phyloP scores from a whole-genome alignment of 1,140 invertebrate species.

The Drosophila pandora region DNA sequence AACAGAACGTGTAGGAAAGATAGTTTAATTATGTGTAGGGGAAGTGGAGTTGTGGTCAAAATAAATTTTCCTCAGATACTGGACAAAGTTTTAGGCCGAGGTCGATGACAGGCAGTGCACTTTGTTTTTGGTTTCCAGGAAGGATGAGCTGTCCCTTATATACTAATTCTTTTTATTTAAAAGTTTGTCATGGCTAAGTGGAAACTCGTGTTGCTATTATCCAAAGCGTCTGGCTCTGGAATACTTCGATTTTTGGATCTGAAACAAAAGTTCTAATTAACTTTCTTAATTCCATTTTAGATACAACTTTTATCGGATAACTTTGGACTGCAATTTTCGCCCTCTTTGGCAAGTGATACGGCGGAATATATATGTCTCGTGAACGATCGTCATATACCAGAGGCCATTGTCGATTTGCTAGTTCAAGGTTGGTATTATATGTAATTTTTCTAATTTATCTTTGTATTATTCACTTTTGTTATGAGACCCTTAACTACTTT shows the following conservation, averaged over 20 bases:
- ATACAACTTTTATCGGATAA: constrained; percentile 86
- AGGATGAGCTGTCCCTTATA: not conserved
- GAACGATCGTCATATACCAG: constrained; percentile 87
- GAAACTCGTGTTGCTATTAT: constrained; percentile 66
- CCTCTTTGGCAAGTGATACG: constrained; percentile 86
- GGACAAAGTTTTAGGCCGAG: constrained; percentile 53
- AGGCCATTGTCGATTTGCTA: constrained; percentile 86
- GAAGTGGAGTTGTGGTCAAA: constrained; percentile 26
- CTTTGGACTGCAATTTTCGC: constrained; percentile 87
- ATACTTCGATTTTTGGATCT: constrained; percentile 3
- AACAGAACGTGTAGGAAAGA: not conserved
- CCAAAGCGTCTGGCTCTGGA: not conserved
- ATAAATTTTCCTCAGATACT: constrained; percentile 54
- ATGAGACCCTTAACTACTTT: constrained; percentile 62
- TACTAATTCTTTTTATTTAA: constrained; percentile 63
- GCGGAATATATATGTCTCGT: constrained; percentile 88
- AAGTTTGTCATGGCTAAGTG: constrained; percentile 71
- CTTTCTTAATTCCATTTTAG: constrained; percentile 53
- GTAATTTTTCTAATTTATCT: not conserved
- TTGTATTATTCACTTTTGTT: constrained; percentile 37
- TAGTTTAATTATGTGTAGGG: constrained; percentile 56
- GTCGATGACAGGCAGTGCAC: constrained; percentile 21
- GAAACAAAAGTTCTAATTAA: constrained; percentile 33
- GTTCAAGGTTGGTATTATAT: constrained; percentile 86
- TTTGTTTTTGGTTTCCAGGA: not conserved